Percentiles rank a stretch among this genome's conserved stretches.
These are phyloP conservation scores for Pleuronectes platessa DNA, from an alignment of 2,113 vertebrate genomes.

Conservation along the genomic window DNA sequence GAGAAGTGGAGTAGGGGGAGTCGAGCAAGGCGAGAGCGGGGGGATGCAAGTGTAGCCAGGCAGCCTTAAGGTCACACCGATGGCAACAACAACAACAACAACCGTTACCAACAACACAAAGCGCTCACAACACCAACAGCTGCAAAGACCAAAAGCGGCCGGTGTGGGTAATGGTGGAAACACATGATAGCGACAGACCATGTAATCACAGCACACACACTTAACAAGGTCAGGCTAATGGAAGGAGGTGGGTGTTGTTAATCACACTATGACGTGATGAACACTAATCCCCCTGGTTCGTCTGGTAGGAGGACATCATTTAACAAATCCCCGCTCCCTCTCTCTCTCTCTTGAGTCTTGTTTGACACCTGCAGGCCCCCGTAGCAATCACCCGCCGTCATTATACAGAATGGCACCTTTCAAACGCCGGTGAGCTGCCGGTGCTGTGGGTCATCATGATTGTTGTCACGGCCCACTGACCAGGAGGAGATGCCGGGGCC, in stretches of 20 bases:
- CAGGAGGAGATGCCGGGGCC: conserved; percentile 36
- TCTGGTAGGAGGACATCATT: conserved; percentile 46
- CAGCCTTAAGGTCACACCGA: conserved; percentile 51
- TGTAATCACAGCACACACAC: conserved; percentile 50
- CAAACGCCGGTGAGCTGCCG: conserved; percentile 25
- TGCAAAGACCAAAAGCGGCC: conserved; percentile 28
- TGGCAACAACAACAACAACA: conserved; percentile 54
- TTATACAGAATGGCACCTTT: conserved; percentile 29
- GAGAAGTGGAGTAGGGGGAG: conserved; percentile 12
- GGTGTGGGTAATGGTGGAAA: conserved; percentile 36
- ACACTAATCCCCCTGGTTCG: conserved; percentile 48
- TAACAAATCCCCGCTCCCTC: conserved; percentile 27
- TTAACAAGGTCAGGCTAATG: conserved; percentile 64
- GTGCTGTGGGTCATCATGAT: conserved; percentile 16
- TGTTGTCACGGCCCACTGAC: conserved; percentile 30
- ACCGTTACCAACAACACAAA: conserved; percentile 69
- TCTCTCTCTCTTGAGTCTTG: conserved; percentile 28
- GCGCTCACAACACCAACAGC: conserved; percentile 51
- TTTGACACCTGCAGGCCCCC: conserved; percentile 58
- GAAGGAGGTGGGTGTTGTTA: conserved; percentile 55
- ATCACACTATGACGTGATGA: conserved; percentile 51
- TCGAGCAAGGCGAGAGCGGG: conserved; percentile 38
- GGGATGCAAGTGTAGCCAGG: conserved; percentile 33
- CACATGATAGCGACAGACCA: conserved; percentile 40
- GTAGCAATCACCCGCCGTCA: neutral